A percentile compares a stretch with the other conserved stretches of the same genome.
phyloP scores from a whole-genome alignment of 2,797 vertebrate genomes.

The Gymnoscopelus braueri region DNA sequence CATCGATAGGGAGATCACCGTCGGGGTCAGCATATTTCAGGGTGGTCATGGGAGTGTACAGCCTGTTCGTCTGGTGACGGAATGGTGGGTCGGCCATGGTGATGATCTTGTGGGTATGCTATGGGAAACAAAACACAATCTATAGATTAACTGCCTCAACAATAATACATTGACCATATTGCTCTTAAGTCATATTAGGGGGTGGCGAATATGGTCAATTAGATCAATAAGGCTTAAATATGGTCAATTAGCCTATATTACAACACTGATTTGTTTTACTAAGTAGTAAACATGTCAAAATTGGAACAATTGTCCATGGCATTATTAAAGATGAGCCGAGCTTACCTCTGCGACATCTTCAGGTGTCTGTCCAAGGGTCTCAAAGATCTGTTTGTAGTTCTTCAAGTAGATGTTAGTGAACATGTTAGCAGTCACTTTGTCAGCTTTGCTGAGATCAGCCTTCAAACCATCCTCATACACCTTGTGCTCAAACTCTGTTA shows the following conservation, averaged over 20 bases:
- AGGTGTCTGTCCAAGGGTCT: slow-evolving; percentile 85
- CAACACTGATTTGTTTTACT: no score
- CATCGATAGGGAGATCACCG: slow-evolving; percentile 88
- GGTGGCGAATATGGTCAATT: no score
- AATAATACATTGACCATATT: background rate
- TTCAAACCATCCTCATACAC: slow-evolving; percentile 86
- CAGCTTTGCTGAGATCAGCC: slow-evolving; percentile 87
- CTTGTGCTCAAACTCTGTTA: slow-evolving; percentile 89
- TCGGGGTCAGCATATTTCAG: slow-evolving; percentile 88
- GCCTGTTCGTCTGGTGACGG: slow-evolving; percentile 87
- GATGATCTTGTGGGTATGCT: slow-evolving; percentile 89
- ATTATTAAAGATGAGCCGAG: background rate
- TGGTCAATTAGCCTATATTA: no score
- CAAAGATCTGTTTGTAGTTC: slow-evolving; percentile 88
- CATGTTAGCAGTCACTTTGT: slow-evolving; percentile 87
- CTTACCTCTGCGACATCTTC: slow-evolving; percentile 88
- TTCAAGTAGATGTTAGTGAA: slow-evolving; percentile 88
- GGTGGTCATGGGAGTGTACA: slow-evolving; percentile 90
- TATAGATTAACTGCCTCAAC: background rate
- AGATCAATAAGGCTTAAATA: no score
- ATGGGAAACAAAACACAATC: slow-evolving; percentile 33
- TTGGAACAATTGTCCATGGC: no score
- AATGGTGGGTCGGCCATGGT: slow-evolving; percentile 87
- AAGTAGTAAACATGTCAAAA: background rate
- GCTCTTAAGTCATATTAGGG: background rate